Conservation (phyloP, 2,113 vertebrate species). For the Bettongia penicillata region DNA sequence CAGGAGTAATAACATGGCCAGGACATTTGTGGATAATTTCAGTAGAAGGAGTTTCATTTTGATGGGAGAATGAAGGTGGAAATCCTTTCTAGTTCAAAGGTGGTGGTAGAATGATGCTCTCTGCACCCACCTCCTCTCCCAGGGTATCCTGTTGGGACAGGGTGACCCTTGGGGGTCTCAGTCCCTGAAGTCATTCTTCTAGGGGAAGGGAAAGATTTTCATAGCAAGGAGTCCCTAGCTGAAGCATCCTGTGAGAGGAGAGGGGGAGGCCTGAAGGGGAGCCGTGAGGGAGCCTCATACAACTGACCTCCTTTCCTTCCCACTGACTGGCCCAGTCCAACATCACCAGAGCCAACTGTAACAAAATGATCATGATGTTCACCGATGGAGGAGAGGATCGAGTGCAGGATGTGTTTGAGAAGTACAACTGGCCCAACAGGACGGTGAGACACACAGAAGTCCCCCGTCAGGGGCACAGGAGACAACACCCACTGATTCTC, state of each 20-base stretch:
- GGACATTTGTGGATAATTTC: not conserved
- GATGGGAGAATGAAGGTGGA: not conserved
- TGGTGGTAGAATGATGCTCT: not conserved
- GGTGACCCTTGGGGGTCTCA: not conserved
- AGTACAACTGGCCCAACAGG: conserved; percentile 99
- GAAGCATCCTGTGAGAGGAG: not conserved
- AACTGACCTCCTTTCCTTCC: not conserved
- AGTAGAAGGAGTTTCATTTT: not conserved
- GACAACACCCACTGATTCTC: not conserved
- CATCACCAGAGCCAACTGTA: conserved; percentile 97
- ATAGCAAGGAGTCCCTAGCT: not conserved
- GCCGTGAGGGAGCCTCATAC: not conserved
- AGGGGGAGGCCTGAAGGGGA: not conserved
- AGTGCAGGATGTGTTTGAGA: conserved; percentile 97
- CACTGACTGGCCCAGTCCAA: conserved; percentile 86
- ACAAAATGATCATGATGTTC: conserved; percentile 99
- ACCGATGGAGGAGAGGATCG: conserved; percentile 98
- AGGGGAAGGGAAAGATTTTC: not conserved
- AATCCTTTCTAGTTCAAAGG: not conserved
- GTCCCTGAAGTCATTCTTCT: not conserved
- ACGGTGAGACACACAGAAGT: conserved; percentile 87
- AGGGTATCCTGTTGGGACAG: not conserved
- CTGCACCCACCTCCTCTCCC: not conserved
- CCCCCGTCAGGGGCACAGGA: not conserved
- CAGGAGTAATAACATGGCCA: no score